phyloP scores from a whole-genome alignment of 2,797 vertebrate genomes.

The Enteromius fasciolatus region DNA sequence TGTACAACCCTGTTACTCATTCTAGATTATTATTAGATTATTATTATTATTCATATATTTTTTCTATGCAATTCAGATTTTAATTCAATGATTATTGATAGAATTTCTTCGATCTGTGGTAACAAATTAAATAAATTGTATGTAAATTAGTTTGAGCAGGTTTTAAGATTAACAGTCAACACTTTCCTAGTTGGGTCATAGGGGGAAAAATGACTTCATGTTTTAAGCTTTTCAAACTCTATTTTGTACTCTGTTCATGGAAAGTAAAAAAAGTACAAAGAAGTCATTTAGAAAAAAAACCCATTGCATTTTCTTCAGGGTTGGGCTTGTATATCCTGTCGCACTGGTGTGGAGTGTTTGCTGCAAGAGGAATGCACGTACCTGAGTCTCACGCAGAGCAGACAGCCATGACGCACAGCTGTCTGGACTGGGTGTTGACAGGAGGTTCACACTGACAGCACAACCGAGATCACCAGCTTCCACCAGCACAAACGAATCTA shows the following conservation, averaged over 20 bases:
- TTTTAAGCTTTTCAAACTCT: background rate
- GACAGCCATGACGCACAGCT: conserved; percentile 77
- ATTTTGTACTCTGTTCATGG: background rate
- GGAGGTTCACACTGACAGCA: conserved; percentile 75
- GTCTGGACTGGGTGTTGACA: conserved; percentile 72
- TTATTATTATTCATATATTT: no score
- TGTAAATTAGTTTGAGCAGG: background rate
- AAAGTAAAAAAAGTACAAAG: background rate
- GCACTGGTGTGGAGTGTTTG: conserved; percentile 17
- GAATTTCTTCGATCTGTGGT: no score
- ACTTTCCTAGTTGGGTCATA: background rate
- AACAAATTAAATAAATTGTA: background rate
- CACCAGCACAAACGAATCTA: conserved; percentile 82
- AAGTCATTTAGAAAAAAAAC: background rate
- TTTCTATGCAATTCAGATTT: no score
- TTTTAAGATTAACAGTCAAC: background rate
- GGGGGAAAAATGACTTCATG: background rate
- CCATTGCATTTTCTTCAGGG: background rate
- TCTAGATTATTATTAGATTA: no score
- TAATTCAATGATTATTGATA: no score
- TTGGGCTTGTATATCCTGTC: background rate
- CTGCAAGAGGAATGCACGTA: conserved; percentile 47
- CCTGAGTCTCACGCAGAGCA: conserved; percentile 75
- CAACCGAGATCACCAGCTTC: conserved; percentile 81
- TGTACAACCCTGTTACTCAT: no score